These are phyloP conservation scores for Tetranychus truncatus DNA, from an alignment of 2,888 invertebrate species.

Conservation along the genomic window DNA sequence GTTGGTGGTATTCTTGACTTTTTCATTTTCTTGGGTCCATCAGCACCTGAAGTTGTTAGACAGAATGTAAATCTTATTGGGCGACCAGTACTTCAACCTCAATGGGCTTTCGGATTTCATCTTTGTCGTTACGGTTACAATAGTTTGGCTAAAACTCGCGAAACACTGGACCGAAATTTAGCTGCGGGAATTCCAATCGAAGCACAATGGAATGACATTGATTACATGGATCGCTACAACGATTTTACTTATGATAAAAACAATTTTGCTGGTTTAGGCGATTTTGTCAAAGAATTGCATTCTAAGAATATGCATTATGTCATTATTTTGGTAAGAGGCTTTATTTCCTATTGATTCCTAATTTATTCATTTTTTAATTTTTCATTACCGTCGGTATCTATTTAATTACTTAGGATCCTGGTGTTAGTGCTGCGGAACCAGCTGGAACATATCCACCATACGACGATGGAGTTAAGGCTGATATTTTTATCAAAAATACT, in stretches of 20 bases:
- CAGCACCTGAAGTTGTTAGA: constrained; percentile 39
- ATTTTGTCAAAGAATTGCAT: constrained; percentile 49
- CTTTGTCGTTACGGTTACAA: constrained; percentile 49
- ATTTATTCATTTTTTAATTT: not conserved
- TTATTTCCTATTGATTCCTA: not conserved
- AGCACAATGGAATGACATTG: constrained; percentile 52
- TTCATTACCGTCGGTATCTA: too few species aligned
- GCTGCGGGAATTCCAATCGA: constrained; percentile 54
- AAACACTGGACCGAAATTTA: constrained; percentile 48
- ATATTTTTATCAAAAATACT: constrained; percentile 52
- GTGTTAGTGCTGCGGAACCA: constrained; percentile 42
- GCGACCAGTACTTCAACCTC: constrained; percentile 59
- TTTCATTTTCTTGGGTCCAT: constrained; percentile 55
- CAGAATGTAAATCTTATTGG: constrained; percentile 50
- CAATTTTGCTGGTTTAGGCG: constrained; percentile 45
- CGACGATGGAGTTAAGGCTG: constrained; percentile 51
- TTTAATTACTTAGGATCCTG: constrained; percentile 40
- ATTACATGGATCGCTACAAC: constrained; percentile 58
- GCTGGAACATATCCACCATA: constrained; percentile 51
- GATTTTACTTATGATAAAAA: constrained; percentile 56
- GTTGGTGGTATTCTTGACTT: constrained; percentile 65
- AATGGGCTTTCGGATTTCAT: constrained; percentile 75
- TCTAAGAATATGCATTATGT: constrained; percentile 53
- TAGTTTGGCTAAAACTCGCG: constrained; percentile 44
- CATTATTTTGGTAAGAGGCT: constrained; percentile 39